Percentiles rank a stretch among this genome's conserved stretches.
phyloP scores from a whole-genome alignment of 2,888 invertebrate genomes.

The Erannis defoliaria region DNA sequence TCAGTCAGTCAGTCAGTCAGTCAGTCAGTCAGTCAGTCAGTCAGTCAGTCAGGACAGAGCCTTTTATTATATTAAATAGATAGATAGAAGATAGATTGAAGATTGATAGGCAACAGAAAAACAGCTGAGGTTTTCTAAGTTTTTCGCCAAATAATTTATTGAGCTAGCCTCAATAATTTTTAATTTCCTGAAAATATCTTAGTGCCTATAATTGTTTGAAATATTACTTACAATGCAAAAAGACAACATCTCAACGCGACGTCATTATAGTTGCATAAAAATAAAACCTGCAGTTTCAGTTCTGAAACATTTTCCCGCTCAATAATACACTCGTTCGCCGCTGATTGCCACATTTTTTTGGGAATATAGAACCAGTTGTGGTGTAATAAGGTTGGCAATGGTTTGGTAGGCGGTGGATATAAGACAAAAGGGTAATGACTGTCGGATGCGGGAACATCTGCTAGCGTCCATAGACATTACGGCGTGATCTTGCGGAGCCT shows the following conservation, averaged over 20 bases:
- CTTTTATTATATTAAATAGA: no score
- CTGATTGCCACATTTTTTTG: slow-evolving; percentile 55
- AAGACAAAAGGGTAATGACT: slow-evolving; percentile 79
- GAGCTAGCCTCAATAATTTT: no score
- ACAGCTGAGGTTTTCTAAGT: no score
- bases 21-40: no score
- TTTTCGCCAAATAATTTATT: no score
- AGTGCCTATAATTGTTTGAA: no score
- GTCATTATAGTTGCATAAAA: slow-evolving; percentile 39
- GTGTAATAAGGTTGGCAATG: slow-evolving; percentile 51
- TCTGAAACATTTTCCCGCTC: slow-evolving; percentile 72
- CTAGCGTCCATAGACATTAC: slow-evolving; percentile 76
- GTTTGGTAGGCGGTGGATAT: slow-evolving; percentile 50
- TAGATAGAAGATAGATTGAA: no score
- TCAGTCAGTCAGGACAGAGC: no score
- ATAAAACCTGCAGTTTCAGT: slow-evolving; percentile 69
- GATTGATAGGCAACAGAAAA: no score
- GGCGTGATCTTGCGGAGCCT: slow-evolving; percentile 64
- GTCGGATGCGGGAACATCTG: slow-evolving; percentile 76
- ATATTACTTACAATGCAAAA: background rate
- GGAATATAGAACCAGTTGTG: slow-evolving; percentile 49
- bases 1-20: no score
- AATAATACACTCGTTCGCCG: slow-evolving; percentile 66
- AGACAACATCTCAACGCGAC: slow-evolving; percentile 10
- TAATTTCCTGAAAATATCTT: no score